Base-by-base conservation (phyloP, 2,797 vertebrate genomes). In the Agapornis canus region DNA sequence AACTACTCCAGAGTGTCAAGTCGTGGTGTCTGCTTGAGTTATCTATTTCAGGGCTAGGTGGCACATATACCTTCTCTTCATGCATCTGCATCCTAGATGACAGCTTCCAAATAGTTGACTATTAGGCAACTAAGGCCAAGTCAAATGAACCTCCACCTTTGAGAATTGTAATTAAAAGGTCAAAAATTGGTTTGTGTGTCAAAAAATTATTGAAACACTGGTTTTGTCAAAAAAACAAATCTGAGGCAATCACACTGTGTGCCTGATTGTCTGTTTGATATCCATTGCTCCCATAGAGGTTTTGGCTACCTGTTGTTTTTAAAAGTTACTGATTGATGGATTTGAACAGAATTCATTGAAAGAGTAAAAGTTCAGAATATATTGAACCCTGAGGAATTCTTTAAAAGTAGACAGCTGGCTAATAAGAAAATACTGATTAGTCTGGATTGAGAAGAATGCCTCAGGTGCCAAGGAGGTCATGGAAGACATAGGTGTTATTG, bases 101-200 rank as follows among this genome's bases (percentile, higher is more conserved):
- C 10, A 57, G 3, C 56, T 76, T 91, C 39, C 51, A 76, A 61
- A 65, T 6, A 65, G 13, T 18, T 37, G 13, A 57, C 4, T 27
- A 10, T 19, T 35, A 72, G 29, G 4, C 5, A 66, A 22, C 1
- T 22, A 54, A 5, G 5, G 2, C 2, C 19, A 63, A 77, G 35
- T 13, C 10, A 76, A 25, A 49, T 32, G 9, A 65, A 72, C 22
- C 6, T 3, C 52, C 1, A 27, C 2, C 9, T 72, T 31, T 39
- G 12, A 5, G 1, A 7, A 15, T 39, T 6, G 6, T 18, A 54
- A 66, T 12, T 16, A 89, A 61, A 51, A 59, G 4, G 0, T 37
- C 11, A n/a, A 48, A 66, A 61, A 16, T 2, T 11, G 0, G 0
- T 29, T 37, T 65, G 10, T 40, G 9, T 56, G 8, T 35, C 0